These are phyloP conservation scores for Callocephalon fimbriatum DNA, from an alignment of 2,113 vertebrate genomes.

Conservation along the genomic window DNA sequence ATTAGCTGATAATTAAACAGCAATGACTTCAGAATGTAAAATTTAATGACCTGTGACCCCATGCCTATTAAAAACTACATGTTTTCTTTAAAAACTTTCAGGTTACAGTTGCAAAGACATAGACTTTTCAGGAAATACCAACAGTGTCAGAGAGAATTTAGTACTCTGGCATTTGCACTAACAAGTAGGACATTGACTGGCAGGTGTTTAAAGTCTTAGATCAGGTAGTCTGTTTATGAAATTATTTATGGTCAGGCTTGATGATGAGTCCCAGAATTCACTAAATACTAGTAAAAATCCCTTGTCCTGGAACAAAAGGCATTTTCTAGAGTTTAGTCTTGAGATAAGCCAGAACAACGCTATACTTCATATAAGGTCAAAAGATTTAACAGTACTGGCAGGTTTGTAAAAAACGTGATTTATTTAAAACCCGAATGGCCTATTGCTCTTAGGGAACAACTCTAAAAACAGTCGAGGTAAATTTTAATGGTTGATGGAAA, in stretches of 20 bases:
- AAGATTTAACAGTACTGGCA: background rate
- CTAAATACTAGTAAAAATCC: background rate
- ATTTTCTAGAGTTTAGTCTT: background rate
- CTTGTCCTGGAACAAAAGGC: background rate
- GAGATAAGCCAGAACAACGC: background rate
- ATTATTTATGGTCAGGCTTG: background rate
- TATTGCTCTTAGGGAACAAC: background rate
- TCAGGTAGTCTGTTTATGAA: background rate
- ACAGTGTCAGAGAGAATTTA: background rate
- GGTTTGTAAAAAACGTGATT: background rate
- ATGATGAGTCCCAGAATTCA: background rate
- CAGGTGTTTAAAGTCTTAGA: background rate
- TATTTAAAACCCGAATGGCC: background rate
- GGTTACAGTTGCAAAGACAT: background rate
- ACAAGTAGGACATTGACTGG: background rate
- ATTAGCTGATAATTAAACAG: background rate
- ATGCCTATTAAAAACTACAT: background rate
- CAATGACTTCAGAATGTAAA: background rate
- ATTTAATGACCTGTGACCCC: background rate
- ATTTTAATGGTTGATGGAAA: background rate
- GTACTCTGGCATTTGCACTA: background rate
- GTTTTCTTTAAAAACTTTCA: background rate
- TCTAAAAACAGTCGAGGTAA: background rate
- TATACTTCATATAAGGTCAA: background rate
- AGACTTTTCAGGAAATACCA: background rate